These are phyloP conservation scores for Otus sunia DNA, from an alignment of 2,113 vertebrate species.

Conservation along the genomic window DNA sequence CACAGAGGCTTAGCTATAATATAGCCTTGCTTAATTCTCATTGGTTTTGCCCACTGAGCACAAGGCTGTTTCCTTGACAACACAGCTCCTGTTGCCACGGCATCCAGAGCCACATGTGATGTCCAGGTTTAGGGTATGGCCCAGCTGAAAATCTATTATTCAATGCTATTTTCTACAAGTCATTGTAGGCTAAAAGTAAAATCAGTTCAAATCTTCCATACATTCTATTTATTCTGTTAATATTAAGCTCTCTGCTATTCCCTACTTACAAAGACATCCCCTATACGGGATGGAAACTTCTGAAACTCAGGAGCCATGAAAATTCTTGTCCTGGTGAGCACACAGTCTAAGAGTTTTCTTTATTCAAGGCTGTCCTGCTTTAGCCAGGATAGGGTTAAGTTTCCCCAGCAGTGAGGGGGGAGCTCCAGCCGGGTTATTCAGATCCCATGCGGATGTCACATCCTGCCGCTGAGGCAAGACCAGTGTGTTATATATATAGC, in stretches of 20 bases:
- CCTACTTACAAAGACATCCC: background rate
- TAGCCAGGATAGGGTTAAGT: no score
- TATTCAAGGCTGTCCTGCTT: no score
- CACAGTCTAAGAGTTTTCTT: no score
- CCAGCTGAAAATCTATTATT: constrained; percentile 54
- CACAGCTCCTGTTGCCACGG: constrained; percentile 75
- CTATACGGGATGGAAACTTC: background rate
- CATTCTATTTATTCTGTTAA: background rate
- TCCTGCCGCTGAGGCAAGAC: no score
- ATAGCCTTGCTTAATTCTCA: constrained; percentile 74
- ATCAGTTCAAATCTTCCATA: background rate
- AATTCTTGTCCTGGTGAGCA: background rate
- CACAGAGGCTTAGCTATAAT: constrained; percentile 73
- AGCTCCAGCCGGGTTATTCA: no score
- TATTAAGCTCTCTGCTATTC: background rate
- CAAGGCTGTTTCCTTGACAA: constrained; percentile 81
- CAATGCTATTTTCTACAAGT: constrained; percentile 34
- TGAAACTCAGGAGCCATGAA: background rate
- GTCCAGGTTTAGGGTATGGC: constrained; percentile 72
- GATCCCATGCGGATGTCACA: no score
- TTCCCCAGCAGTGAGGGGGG: no score
- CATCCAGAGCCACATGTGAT: constrained; percentile 65
- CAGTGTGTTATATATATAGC: no score
- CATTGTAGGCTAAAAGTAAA: background rate
- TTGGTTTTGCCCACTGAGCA: constrained; percentile 74